phyloP scores from a whole-genome alignment of 2,888 invertebrate species.

The Hirtodrosophila confusa region DNA sequence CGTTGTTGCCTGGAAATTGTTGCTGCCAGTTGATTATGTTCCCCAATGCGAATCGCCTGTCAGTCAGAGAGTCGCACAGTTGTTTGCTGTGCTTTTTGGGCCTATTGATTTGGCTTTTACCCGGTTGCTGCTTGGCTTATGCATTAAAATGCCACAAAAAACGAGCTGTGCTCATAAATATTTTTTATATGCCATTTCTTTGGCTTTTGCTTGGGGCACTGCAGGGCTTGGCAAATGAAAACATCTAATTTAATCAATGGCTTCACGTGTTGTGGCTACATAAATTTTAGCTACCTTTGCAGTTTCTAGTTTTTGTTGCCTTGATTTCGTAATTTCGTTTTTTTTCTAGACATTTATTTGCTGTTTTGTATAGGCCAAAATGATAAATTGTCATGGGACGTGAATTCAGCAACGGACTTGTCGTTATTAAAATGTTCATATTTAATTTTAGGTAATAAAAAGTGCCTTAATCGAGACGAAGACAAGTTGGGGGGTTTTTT shows the following conservation, averaged over 20 bases:
- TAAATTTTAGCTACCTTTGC: conserved; percentile 52
- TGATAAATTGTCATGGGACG: conserved; percentile 65
- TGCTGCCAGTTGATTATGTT: conserved; percentile 71
- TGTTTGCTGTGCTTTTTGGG: conserved; percentile 45
- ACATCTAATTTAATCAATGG: conserved; percentile 78
- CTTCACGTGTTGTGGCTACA: conserved; percentile 73
- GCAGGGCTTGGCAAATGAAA: conserved; percentile 64
- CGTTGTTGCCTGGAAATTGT: conserved; percentile 44
- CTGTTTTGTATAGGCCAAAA: conserved; percentile 57
- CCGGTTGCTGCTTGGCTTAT: conserved; percentile 31
- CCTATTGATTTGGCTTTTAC: conserved; percentile 52
- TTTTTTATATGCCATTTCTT: conserved; percentile 69
- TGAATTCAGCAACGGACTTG: conserved; percentile 3
- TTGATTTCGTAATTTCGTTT: conserved; percentile 61
- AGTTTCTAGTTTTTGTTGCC: conserved; percentile 24
- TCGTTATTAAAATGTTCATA: conserved; percentile 27
- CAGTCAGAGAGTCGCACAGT: conserved; percentile 36
- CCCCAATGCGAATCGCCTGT: conserved; percentile 57
- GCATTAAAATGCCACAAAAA: conserved; percentile 52
- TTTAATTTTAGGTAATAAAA: conserved; percentile 10
- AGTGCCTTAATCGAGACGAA: neutral
- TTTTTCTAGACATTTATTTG: conserved; percentile 59
- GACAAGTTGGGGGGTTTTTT: neutral
- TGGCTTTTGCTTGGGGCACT: conserved; percentile 27
- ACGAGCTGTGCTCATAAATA: conserved; percentile 66